phyloP scores from a whole-genome alignment of 2,113 vertebrate species.

The Etheostoma spectabile region DNA sequence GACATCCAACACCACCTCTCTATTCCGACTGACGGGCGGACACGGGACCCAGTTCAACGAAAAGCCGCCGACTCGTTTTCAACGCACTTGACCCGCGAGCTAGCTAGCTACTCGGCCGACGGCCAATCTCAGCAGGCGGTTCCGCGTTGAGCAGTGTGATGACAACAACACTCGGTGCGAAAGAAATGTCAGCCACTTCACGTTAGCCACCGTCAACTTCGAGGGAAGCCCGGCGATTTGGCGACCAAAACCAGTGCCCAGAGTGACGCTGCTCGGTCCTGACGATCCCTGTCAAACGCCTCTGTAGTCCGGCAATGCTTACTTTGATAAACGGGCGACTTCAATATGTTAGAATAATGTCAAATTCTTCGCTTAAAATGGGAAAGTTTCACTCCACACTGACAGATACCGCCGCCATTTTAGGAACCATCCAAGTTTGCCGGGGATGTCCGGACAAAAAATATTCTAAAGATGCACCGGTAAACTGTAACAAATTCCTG shows the following conservation, averaged over 20 bases:
- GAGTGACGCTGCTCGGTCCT: neutral
- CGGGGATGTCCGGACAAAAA: constrained; percentile 34
- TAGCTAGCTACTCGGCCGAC: constrained; percentile 30
- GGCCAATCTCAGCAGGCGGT: constrained; percentile 4
- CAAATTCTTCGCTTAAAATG: constrained; percentile 50
- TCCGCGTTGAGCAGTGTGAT: constrained; percentile 23
- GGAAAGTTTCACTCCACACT: constrained; percentile 84
- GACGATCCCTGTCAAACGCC: neutral
- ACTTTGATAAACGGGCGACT: neutral
- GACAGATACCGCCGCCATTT: constrained; percentile 83
- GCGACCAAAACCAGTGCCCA: constrained; percentile 30
- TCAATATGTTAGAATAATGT: neutral
- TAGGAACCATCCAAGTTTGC: constrained; percentile 67
- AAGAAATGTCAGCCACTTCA: constrained; percentile 67
- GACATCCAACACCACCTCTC: constrained; percentile 76
- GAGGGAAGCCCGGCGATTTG: constrained; percentile 57
- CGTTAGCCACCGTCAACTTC: constrained; percentile 64
- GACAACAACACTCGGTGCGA: constrained; percentile 57
- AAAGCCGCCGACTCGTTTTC: neutral
- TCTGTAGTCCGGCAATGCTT: neutral
- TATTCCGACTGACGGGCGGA: constrained; percentile 60
- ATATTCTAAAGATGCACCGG: neutral
- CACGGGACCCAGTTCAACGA: constrained; percentile 17
- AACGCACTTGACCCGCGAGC: constrained; percentile 13
- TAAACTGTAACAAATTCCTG: fast-evolving